Evolutionary conservation across 37 sponge, comb jelly and placozoan genomes (phyloP), one percentile per base, ranked within the genome.

Genomic region (Axinella damicornis): DNA sequence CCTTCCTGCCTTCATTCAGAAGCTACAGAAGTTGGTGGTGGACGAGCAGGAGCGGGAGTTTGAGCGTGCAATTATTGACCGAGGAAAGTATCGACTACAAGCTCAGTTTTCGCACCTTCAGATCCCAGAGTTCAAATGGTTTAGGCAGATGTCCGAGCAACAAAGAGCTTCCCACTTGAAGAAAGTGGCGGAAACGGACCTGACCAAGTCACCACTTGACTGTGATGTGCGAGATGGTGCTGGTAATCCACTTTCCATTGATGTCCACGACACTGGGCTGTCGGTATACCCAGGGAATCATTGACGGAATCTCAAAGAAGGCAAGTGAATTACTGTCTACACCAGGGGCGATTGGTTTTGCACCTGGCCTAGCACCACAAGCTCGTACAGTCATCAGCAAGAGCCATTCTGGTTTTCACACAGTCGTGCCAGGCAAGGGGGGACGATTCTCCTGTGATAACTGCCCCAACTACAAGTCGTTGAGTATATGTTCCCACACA

Each of bases 231-330:
- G n/a, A n/a, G n/a, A n/a, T n/a, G n/a, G n/a, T n/a, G n/a, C n/a
- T n/a, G n/a, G n/a, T n/a, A n/a, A n/a, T n/a, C n/a, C n/a, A n/a
- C n/a, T n/a, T n/a, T n/a, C n/a, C n/a, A n/a, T n/a, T n/a, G n/a
- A n/a, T n/a, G n/a, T n/a, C n/a, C n/a, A n/a, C n/a, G n/a, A n/a
- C n/a, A n/a, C n/a, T n/a, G n/a, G n/a, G n/a, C n/a, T n/a, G n/a
- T n/a, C n/a, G n/a, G n/a, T n/a, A n/a, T n/a, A n/a, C n/a, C n/a
- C n/a, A n/a, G n/a, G n/a, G n/a, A n/a, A n/a, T n/a, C n/a, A n/a
- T 84, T 2, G 68, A 84, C 36, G 84, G 84, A 52, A 84, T 84
- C n/a, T 63, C 54, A 56, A 63, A 21, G 9, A 84, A 84, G 63
- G 84, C 76, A 66, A 20, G 16, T 54, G 68, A 84, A 46, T 57